Percentiles rank a stretch among this genome's conserved stretches.
These are phyloP conservation scores for Pluvialis apricaria DNA, from an alignment of 2,113 vertebrate species.

Conservation along the genomic window DNA sequence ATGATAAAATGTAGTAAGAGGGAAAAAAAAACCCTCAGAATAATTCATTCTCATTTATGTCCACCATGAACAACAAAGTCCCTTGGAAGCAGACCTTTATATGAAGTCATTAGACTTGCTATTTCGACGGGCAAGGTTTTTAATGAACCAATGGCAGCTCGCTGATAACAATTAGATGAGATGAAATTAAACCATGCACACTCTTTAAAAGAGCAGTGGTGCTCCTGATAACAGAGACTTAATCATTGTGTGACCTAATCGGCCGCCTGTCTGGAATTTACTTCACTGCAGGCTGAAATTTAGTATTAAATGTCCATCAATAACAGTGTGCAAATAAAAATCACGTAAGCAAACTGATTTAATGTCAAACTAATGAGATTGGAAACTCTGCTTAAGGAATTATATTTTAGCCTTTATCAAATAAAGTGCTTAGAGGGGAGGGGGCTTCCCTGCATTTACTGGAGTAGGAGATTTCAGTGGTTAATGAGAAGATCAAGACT, in stretches of 20 bases:
- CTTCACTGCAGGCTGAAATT: conserved; percentile 2
- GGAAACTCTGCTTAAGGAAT: conserved; percentile 19
- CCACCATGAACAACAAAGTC: neutral
- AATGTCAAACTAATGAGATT: conserved; percentile 23
- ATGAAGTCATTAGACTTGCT: neutral
- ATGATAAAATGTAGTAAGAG: neutral
- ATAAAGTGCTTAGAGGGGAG: neutral
- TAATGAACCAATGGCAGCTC: conserved; percentile 27
- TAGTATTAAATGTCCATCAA: neutral
- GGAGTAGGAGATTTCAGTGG: neutral
- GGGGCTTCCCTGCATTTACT: neutral
- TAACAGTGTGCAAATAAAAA: conserved; percentile 52
- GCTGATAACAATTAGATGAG: conserved; percentile 35
- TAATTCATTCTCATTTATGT: conserved; percentile 8
- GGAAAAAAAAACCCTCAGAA: neutral
- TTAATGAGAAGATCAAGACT: conserved; percentile 14
- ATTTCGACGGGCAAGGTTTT: conserved; percentile 6
- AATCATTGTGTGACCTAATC: neutral
- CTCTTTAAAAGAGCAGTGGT: conserved; percentile 2
- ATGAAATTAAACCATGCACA: conserved; percentile 24
- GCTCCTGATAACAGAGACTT: conserved; percentile 1
- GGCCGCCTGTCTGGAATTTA: neutral
- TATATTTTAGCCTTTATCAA: conserved; percentile 27
- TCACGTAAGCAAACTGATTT: conserved; percentile 33
- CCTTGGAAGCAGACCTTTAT: conserved; percentile 8